Percentiles rank a stretch among this genome's conserved stretches.
Evolutionary conservation across 2,797 vertebrate genomes (phyloP).

Genomic region (Gymnoscopelus braueri): DNA sequence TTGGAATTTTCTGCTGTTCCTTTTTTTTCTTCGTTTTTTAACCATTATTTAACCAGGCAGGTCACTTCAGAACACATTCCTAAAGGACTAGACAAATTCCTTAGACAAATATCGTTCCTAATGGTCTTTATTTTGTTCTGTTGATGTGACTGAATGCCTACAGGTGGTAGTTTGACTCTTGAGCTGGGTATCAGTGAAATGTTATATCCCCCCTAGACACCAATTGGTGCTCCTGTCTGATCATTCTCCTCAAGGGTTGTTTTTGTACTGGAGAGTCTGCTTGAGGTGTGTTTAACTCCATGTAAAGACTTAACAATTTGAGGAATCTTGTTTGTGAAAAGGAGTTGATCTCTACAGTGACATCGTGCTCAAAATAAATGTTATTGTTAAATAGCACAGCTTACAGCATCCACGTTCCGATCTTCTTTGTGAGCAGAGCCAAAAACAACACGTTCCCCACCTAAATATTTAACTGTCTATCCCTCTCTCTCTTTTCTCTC

Average conservation of each 20-base stretch:
- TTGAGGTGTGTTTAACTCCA: neutral
- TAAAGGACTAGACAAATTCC: too few species aligned
- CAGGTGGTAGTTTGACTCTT: conserved; percentile 32
- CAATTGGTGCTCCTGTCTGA: conserved; percentile 16
- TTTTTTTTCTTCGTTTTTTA: too few species aligned
- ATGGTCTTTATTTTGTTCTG: neutral
- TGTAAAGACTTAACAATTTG: neutral
- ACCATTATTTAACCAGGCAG: too few species aligned
- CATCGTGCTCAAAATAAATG: neutral
- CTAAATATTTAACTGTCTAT: conserved; percentile 18
- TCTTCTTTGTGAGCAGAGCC: neutral
- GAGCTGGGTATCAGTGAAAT: conserved; percentile 25
- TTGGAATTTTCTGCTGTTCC: too few species aligned
- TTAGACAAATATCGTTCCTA: neutral
- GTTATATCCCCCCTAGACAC: conserved; percentile 27
- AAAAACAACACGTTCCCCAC: conserved; percentile 11
- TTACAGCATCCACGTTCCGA: neutral
- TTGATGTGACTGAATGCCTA: neutral
- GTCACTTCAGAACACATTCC: too few species aligned
- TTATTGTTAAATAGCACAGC: neutral
- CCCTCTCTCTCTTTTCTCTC: neutral
- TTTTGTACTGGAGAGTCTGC: neutral
- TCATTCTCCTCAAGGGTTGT: conserved; percentile 17
- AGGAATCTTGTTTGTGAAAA: neutral
- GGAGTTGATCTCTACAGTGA: too few species aligned